These are phyloP conservation scores for Taeniopygia guttata DNA, from an alignment of 2,797 vertebrate species.

Conservation along the genomic window DNA sequence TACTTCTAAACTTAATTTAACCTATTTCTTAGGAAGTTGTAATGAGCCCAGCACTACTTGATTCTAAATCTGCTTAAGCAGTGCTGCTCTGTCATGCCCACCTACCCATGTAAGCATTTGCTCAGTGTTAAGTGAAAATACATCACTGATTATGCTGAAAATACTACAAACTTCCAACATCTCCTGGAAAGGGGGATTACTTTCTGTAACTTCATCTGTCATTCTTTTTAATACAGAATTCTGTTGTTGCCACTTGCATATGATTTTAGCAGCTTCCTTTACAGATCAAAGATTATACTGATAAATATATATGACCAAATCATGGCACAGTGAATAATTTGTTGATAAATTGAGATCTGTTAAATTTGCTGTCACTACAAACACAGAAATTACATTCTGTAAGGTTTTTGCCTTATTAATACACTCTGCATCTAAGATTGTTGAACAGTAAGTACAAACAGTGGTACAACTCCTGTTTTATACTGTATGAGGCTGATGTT, in stretches of 20 bases:
- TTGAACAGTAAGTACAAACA: neutral
- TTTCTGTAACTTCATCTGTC: neutral
- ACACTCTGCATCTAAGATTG: neutral
- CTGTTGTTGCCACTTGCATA: neutral
- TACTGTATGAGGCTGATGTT: neutral
- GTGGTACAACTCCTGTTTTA: neutral
- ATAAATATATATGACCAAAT: neutral
- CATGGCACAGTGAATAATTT: neutral
- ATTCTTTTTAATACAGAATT: neutral
- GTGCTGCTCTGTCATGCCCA: neutral
- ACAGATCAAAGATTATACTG: neutral
- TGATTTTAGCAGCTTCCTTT: neutral
- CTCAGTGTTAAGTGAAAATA: neutral
- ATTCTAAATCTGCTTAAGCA: neutral
- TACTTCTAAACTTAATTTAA: neutral
- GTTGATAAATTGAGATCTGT: neutral
- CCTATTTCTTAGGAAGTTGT: neutral
- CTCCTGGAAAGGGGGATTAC: neutral
- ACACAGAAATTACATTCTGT: neutral
- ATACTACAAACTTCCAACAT: neutral
- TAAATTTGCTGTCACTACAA: neutral
- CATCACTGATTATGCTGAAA: neutral
- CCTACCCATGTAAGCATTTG: rapidly evolving
- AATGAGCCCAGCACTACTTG: neutral
- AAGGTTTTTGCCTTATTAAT: neutral